Evolutionary conservation across 2,888 invertebrate species (phyloP), one percentile per base, ranked within the genome.

Genomic region (Caenorhabditis wallacei): DNA sequence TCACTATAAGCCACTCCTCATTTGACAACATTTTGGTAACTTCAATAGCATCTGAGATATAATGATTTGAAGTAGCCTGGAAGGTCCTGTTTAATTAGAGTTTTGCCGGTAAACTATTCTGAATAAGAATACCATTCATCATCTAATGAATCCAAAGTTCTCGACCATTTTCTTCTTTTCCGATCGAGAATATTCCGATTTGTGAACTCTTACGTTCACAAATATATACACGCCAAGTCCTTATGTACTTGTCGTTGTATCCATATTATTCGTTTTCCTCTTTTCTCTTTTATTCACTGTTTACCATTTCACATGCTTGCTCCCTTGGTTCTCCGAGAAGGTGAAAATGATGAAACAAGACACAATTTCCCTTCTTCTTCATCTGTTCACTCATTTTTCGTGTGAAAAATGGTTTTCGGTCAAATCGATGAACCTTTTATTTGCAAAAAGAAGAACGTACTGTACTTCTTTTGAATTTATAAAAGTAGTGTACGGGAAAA

Each of bases 331-430:
- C 46, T 10, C 30, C 46, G n/a, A 4, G 22, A 40, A n/a, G n/a
- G n/a, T n/a, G n/a, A n/a, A n/a, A n/a, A n/a, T n/a, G 74, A 66
- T 66, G 75, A 75, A 75, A 75, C 75, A 57, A 75, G 66, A 76
- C 43, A 76, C 75, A 76, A 48, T 57, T 37, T 53, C 46, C 53
- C n/a, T 53, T 26, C 46, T 22, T 40, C 43, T 63, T 46, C n/a
- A n/a, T n/a, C n/a, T n/a, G n/a, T 30, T 30, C 30, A 30, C 30
- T 30, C 30, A 3, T 3, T 30, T 30, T 30, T 30, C 8, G 30
- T 30, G 30, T n/a, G 35, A 48, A 3, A 43, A 57, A 46, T 18
- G 46, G 43, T 68, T 68, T 26, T 56, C 24, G 69, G 43, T 57
- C 70, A 35, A n/a, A 57, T 53, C 66, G 53, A 68, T 37, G 24